These are phyloP conservation scores for Hippopotamyrus pictus DNA, from an alignment of 2,797 vertebrate species.

Conservation along the genomic window DNA sequence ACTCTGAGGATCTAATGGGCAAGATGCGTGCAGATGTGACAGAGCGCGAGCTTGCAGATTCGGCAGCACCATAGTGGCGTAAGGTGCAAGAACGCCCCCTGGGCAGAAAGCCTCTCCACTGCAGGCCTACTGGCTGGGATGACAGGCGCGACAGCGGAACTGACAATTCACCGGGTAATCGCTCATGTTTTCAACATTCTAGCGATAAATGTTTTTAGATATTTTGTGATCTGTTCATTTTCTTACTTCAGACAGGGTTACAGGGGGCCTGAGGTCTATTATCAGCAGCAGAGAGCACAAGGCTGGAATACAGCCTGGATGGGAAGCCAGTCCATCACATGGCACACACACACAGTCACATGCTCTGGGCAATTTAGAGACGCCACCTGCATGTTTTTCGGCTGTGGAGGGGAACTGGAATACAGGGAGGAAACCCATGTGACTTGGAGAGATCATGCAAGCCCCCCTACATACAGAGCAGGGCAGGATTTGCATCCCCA, in stretches of 20 bases:
- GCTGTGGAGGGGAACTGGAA: background rate
- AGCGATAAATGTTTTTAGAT: background rate
- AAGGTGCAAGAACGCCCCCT: conserved; percentile 16
- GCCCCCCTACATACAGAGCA: background rate
- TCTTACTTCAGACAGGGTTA: background rate
- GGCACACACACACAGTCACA: background rate
- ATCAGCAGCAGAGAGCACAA: background rate
- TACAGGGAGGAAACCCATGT: background rate
- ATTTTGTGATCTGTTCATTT: background rate
- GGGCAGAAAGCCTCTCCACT: background rate
- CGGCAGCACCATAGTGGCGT: background rate
- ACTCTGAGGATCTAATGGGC: background rate
- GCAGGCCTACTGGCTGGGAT: background rate
- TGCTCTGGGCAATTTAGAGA: background rate
- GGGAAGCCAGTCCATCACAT: background rate
- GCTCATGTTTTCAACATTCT: background rate
- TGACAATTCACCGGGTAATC: background rate
- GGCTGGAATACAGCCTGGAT: background rate
- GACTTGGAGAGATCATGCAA: background rate
- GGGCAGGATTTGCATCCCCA: background rate
- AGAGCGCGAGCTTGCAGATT: background rate
- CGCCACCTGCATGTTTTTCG: background rate
- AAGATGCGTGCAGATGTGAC: background rate
- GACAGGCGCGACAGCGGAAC: background rate
- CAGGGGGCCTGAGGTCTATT: background rate